Evolutionary conservation across 2,113 vertebrate genomes (phyloP).

Genomic region (Lates calcarifer): DNA sequence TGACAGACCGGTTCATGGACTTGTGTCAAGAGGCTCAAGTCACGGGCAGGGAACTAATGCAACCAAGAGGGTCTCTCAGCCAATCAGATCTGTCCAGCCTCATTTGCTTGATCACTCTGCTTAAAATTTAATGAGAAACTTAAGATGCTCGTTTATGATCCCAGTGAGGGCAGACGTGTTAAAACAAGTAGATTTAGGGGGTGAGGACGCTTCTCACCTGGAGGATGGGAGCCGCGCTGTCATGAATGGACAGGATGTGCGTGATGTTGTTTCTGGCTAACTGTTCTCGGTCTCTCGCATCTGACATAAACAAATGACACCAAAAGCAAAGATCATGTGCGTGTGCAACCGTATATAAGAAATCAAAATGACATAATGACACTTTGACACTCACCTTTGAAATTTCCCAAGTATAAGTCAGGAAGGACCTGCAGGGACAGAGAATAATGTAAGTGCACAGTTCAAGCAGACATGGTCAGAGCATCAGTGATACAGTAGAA

Average conservation of each 20-base stretch:
- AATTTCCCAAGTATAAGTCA: constrained; percentile 95
- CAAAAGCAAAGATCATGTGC: not conserved
- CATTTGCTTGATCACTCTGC: not conserved
- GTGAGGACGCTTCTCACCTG: constrained; percentile 88
- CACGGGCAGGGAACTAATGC: not conserved
- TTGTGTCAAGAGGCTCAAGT: not conserved
- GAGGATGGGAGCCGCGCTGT: constrained; percentile 91
- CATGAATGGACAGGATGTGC: constrained; percentile 93
- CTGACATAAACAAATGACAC: constrained; percentile 71
- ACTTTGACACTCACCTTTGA: constrained; percentile 89
- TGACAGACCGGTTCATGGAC: constrained; percentile 56
- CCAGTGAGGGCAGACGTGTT: not conserved
- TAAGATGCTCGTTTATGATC: not conserved
- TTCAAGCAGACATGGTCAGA: not conserved
- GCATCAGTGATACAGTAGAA: constrained; percentile 15
- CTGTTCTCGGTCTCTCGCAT: constrained; percentile 92
- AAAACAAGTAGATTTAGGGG: not conserved
- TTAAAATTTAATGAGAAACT: not conserved
- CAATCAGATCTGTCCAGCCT: constrained; percentile 9
- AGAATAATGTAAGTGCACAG: not conserved
- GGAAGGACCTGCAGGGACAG: constrained; percentile 89
- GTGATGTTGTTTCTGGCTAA: constrained; percentile 94
- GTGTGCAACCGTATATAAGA: not conserved
- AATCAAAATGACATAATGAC: not conserved
- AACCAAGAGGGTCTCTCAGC: not conserved